Percentiles rank a stretch among this genome's conserved stretches.
Evolutionary conservation across 2,113 vertebrate species (phyloP).

Genomic region (Dolichallabes microphthalmus): DNA sequence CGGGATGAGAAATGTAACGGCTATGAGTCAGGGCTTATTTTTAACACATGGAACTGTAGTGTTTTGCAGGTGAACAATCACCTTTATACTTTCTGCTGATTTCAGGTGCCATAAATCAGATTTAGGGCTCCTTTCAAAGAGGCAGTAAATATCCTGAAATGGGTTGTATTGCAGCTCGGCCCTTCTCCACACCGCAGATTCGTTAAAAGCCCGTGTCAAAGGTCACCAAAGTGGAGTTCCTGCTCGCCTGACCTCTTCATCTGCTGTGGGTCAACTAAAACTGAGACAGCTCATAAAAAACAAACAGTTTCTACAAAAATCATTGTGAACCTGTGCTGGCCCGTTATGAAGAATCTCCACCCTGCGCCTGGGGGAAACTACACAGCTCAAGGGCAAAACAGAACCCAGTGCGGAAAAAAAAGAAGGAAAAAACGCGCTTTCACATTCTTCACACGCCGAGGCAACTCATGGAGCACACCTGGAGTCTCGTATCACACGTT

Average conservation of each 20-base stretch:
- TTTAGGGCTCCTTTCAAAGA: slow-evolving; percentile 28
- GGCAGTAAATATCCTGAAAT: slow-evolving; percentile 30
- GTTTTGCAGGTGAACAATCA: background rate
- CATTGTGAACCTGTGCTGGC: slow-evolving; percentile 46
- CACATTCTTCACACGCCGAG: slow-evolving; percentile 29
- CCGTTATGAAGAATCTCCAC: slow-evolving; percentile 34
- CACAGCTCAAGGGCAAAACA: slow-evolving; percentile 33
- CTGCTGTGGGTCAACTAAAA: slow-evolving; percentile 33
- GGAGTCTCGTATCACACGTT: slow-evolving; percentile 1
- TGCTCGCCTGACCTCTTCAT: background rate
- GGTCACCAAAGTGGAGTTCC: slow-evolving; percentile 27
- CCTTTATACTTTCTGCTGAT: background rate
- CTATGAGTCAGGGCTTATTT: slow-evolving; percentile 9
- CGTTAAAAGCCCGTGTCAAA: slow-evolving; percentile 31
- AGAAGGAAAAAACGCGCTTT: background rate
- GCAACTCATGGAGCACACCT: slow-evolving; percentile 28
- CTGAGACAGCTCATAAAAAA: slow-evolving; percentile 34
- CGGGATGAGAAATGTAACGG: background rate
- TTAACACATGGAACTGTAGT: background rate
- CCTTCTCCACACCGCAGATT: background rate
- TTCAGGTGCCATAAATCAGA: slow-evolving; percentile 1
- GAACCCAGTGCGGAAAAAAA: background rate
- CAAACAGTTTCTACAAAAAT: slow-evolving; percentile 41
- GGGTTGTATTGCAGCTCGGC: background rate
- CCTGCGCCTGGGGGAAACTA: slow-evolving; percentile 20